Base-by-base conservation (phyloP, 2,888 invertebrate species). In the Ectemnius cavifrons region DNA sequence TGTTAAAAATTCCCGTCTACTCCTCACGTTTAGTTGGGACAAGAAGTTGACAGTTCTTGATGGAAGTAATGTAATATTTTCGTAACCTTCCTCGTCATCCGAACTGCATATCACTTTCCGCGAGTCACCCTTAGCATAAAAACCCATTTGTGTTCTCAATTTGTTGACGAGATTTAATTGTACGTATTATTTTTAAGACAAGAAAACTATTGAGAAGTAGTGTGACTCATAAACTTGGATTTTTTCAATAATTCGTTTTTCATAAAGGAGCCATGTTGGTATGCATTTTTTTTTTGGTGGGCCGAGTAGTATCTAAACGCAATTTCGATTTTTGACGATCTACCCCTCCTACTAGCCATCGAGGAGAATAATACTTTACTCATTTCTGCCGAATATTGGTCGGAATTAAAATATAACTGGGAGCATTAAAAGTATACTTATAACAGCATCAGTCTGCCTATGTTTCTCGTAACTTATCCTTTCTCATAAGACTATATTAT, bases 31-130 rank as follows among this genome's bases (percentile, higher is more conserved):
- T 37, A 82, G 70, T 57, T 67, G 78, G 13, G 81, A 78, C 63
- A 80, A 78, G 66, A 68, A 65, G 27, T 66, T 71, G 66, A 63
- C 64, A 6, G 76, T 77, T 28, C 71, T 74, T 6, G 75, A 63
- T 20, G 77, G 61, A 63, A 72, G 49, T 23, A 58, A 71, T 28
- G 68, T 60, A 62, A 62, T 63, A 63, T 75, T 74, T 28, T 78
- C 79, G 79, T 86, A 86, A 84, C 84, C 86, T 78, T 86, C 84
- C 45, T 84, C 86, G 18, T 88, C 86, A 49, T 88, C 87, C 5
- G 86, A 87, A 71, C 82, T 86, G 63, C 66, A 78, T 77, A 74
- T 73, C 23, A 76, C 74, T 73, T 81, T 87, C 65, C 68, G 78
- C 47, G 81, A 78, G 65, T 87, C 86, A 16, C 85, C 86, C 52